Base-by-base conservation (phyloP, 92 coral and sea anemone species). In the Galaxea fascicularis region DNA sequence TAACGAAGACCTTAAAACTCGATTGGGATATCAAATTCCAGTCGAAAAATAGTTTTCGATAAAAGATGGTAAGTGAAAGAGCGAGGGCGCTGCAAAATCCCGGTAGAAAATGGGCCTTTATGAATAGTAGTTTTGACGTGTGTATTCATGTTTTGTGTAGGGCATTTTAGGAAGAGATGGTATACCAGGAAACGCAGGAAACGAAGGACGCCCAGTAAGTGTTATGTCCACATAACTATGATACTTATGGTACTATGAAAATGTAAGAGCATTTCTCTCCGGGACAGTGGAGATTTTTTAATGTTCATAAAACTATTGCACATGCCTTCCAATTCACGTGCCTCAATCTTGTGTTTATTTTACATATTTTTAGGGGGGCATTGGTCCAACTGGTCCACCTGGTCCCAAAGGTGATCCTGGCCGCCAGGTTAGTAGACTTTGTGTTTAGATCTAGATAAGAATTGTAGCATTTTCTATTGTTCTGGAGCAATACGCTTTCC, bases 371-470 rank as follows among this genome's bases (percentile, higher is more conserved):
- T 41, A 82, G 86, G 86, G 86, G 24, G 71, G 28, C 20, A 47
- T 18, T 16, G 78, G 86, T 4, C 59, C 25, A 39, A 15, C 68
- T 3, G 86, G 86, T 31, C 78, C 86, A 0, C 20, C 25, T 9
- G 86, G 86, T 0, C 79, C 86, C 5, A 82, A 82, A 58, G 86
- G 86, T 1, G 78, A 71, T 24, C 10, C 9, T 16, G 86, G 86
- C 0, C 70, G 56, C 22, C 18, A 1, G 78, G 86, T 82, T 24
- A 69, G 76, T 46, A n/a, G 52, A 35, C 27, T 4, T 27, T 62
- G 67, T 62, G 67, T 21, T 62, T 35, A 35, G 6, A 2, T 35
- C 41, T n/a, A n/a, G n/a, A n/a, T n/a, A n/a, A n/a, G n/a, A n/a
- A n/a, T n/a, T 0, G 15, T 49, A 49, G 54, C 54, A 49, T 49